Base-by-base conservation (phyloP, 2,797 vertebrate genomes). In the Orientallactaga sibirica region DNA sequence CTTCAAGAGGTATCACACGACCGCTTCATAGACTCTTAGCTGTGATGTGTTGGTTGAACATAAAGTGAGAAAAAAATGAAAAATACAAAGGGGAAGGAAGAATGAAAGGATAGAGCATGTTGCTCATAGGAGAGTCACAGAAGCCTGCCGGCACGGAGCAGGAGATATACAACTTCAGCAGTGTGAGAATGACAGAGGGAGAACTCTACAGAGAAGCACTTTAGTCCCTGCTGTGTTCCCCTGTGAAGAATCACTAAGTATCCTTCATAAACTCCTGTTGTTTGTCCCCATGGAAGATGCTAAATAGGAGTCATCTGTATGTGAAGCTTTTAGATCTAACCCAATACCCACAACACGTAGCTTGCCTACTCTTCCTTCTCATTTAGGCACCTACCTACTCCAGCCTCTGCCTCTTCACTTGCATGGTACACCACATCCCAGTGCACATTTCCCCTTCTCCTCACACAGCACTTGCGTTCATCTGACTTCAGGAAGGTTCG, bases 231-330 rank as follows among this genome's bases (percentile, higher is more conserved):
- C 52, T 84, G 27, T 75, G 29, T 70, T 89, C 20, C 12, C 18
- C 82, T 81, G n/a, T 55, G 33, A 22, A 71, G 67, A 93, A 86
- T 92, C 73, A 10, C 78, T 61, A 71, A 41, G 33, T 41, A 67
- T 25, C 27, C 64, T 94, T 83, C 93, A 87, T 41, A 71, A 86
- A 94, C 84, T 55, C 67, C 18, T 80, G 4, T 64, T 71, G 64
- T 75, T 86, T 29, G 22, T 88, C 29, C 75, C 64, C 79, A 66
- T 55, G 70, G 37, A 95, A 73, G 22, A 86, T 37, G 16, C 33
- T 91, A 29, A 93, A 33, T 55, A 62, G 43, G 70, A 48, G 29
- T 70, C 85, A 52, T 10, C 27, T 22, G 1, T 52, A 24, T 86
- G 10, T 77, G 3, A 86, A 79, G 43, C 29, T 78, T 91, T 81